Conservation (phyloP, 53 echinoderm and acorn worm species). For the Pentamera pediparva region DNA sequence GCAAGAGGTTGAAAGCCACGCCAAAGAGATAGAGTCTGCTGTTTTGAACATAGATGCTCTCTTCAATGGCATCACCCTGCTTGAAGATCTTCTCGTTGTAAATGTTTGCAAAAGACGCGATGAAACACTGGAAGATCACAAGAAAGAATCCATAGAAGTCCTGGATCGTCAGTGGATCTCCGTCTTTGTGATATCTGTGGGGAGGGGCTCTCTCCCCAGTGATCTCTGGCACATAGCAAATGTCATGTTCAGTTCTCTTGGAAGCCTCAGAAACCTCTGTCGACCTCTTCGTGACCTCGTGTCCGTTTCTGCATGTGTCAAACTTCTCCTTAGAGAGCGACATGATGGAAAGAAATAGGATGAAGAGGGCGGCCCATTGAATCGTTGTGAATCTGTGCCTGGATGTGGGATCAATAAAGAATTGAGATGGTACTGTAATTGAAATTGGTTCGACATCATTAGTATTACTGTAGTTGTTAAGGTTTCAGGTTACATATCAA, state of each 20-base stretch:
- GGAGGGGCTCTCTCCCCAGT: too few species aligned
- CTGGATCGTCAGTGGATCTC: background rate
- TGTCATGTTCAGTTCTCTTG: background rate
- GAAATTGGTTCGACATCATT: too few species aligned
- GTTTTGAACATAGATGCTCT: conserved; percentile 82
- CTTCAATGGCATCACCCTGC: conserved; percentile 65
- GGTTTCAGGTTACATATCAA: too few species aligned
- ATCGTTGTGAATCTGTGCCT: conserved; percentile 66
- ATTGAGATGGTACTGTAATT: too few species aligned
- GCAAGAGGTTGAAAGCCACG: conserved; percentile 59
- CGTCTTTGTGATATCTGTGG: too few species aligned
- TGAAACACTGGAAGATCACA: conserved; percentile 70
- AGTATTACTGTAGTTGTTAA: too few species aligned
- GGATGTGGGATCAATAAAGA: too few species aligned
- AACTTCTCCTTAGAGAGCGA: conserved; percentile 69
- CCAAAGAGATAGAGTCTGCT: conserved; percentile 88
- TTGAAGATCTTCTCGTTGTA: conserved; percentile 98
- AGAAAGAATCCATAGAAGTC: conserved; percentile 51
- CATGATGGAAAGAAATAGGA: conserved; percentile 82
- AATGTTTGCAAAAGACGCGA: conserved; percentile 79
- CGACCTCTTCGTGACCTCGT: background rate
- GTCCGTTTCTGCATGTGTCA: background rate
- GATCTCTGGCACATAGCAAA: background rate
- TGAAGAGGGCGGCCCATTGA: conserved; percentile 87
- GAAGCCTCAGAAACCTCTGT: background rate